Evolutionary conservation across 2,888 invertebrate genomes (phyloP).

Genomic region (Antitype chi): DNA sequence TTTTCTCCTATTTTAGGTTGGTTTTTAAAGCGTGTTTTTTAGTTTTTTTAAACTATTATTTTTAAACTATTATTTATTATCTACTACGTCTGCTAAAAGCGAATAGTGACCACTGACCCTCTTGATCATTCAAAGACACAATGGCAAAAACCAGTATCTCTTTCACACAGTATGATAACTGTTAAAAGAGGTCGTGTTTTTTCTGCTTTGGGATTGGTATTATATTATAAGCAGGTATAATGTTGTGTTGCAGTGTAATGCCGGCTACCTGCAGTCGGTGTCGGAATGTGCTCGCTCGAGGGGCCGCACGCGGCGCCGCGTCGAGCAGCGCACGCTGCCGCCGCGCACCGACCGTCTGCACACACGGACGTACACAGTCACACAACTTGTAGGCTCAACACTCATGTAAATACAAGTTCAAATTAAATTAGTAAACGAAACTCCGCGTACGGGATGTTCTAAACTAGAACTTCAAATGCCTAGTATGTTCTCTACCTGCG

Average conservation of each 20-base stretch:
- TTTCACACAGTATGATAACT: not conserved
- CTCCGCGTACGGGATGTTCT: not conserved
- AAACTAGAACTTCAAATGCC: not conserved
- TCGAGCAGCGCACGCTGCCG: constrained; percentile 73
- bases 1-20: no score
- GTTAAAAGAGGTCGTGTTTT: not conserved
- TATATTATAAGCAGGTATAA: not conserved
- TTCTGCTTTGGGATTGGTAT: not conserved
- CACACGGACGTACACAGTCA: not conserved
- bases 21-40: no score
- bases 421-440: not conserved
- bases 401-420: not conserved
- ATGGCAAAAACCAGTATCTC: not conserved
- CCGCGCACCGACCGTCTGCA: constrained; percentile 80
- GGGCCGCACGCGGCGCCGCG: constrained; percentile 72
- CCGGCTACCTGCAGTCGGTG: constrained; percentile 92
- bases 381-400: not conserved
- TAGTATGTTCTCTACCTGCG: not conserved
- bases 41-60: no score
- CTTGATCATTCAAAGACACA: not conserved
- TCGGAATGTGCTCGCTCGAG: constrained; percentile 92
- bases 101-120: not conserved
- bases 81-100: not conserved
- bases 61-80: no score
- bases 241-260: not conserved